These are phyloP conservation scores for Coregonus ussuriensis DNA, from an alignment of 2,797 vertebrate species.

Conservation along the genomic window DNA sequence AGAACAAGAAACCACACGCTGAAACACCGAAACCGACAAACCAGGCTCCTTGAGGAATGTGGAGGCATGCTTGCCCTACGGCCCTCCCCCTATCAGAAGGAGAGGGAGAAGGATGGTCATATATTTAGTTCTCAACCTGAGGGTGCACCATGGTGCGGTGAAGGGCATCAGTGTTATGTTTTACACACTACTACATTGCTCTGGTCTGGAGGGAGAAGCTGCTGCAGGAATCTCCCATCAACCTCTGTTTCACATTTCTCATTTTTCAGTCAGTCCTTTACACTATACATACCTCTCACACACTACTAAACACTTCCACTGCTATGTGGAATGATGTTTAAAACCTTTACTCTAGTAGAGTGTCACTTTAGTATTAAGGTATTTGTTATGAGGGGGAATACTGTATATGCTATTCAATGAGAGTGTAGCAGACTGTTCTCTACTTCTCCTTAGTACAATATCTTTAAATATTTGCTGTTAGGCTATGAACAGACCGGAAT, in stretches of 20 bases:
- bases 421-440: not conserved
- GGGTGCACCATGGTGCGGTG: not conserved
- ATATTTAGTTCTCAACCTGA: conserved; percentile 1
- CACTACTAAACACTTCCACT: not conserved
- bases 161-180: conserved; percentile 1
- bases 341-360: no score
- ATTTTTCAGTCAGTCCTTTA: not conserved
- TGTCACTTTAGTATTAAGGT: no score
- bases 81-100: conserved; percentile 15
- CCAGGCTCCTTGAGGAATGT: conserved; percentile 54
- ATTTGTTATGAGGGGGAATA: no score
- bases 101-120: not conserved
- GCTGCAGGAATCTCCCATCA: not conserved
- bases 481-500: not conserved
- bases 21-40: conserved; percentile 36
- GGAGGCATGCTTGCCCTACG: conserved; percentile 30
- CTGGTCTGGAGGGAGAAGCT: not conserved
- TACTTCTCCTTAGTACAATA: not conserved
- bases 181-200: not conserved
- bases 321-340: no score
- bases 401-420: not conserved
- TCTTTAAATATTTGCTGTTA: not conserved
- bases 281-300: not conserved
- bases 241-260: not conserved
- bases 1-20: conserved; percentile 61